Evolutionary conservation across 2,113 vertebrate species (phyloP).

Genomic region (Cyanoliseus patagonus): DNA sequence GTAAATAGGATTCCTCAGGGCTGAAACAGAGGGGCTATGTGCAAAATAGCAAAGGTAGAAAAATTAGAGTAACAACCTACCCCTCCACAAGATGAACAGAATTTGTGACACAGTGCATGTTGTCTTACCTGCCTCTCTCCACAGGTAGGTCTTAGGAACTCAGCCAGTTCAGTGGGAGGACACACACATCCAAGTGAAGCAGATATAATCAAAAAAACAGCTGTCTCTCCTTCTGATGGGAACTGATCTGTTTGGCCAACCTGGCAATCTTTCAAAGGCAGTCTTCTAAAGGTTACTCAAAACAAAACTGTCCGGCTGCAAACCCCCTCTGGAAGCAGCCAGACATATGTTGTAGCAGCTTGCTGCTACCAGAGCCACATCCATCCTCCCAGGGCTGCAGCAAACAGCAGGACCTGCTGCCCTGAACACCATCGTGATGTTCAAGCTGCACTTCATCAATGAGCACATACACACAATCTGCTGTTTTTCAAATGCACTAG

Average conservation of each 20-base stretch:
- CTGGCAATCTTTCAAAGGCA: background rate
- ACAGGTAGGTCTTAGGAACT: background rate
- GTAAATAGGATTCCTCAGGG: background rate
- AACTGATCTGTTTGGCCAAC: background rate
- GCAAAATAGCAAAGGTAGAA: background rate
- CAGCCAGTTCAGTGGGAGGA: accelerated
- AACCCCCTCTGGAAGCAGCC: background rate
- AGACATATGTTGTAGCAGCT: background rate
- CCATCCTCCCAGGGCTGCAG: background rate
- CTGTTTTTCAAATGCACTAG: background rate
- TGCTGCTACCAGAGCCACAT: background rate
- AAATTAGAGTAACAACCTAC: background rate
- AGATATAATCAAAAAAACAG: background rate
- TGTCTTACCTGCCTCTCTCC: background rate
- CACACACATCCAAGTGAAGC: background rate
- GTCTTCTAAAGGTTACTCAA: background rate
- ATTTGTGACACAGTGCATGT: background rate
- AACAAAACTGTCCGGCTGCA: background rate
- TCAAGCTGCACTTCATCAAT: background rate
- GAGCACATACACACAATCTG: background rate
- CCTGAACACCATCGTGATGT: background rate
- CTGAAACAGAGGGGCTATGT: background rate
- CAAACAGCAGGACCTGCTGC: background rate
- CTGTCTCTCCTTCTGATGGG: background rate
- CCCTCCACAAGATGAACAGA: background rate